Conservation (phyloP, 1,140 invertebrate genomes). For the Sminthurinus signatus region DNA sequence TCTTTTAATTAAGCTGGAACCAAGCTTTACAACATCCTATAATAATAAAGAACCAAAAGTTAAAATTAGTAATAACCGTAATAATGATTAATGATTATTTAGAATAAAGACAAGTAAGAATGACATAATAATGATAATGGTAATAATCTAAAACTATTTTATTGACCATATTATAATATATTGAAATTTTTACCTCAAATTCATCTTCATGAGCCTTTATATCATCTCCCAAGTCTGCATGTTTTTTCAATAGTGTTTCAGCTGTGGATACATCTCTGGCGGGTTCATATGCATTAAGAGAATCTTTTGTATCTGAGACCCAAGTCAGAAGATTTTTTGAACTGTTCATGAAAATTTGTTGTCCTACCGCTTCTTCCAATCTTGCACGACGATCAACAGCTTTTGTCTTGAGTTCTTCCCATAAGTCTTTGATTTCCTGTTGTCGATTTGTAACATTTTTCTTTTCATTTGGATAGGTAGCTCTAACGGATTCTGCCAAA, state of each 20-base stretch:
- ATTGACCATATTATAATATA: too few relatives aligned
- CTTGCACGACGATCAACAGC: conserved; percentile 69
- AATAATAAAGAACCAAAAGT: too few relatives aligned
- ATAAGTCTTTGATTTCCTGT: conserved; percentile 70
- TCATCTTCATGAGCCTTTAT: conserved; percentile 85
- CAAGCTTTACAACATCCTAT: conserved; percentile 72
- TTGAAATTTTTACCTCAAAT: too few relatives aligned
- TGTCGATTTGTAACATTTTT: conserved; percentile 69
- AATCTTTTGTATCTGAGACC: conserved; percentile 70
- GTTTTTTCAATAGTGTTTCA: conserved; percentile 81
- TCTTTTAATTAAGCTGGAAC: conserved; percentile 61
- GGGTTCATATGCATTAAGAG: conserved; percentile 70
- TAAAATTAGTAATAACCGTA: too few relatives aligned
- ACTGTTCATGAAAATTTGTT: conserved; percentile 87
- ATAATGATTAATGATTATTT: too few relatives aligned
- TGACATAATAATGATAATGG: too few relatives aligned
- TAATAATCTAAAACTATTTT: too few relatives aligned
- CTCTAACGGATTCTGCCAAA: conserved; percentile 76
- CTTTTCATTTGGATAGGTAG: conserved; percentile 82
- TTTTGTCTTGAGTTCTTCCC: conserved; percentile 76
- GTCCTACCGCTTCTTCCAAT: conserved; percentile 86
- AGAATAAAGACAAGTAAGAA: too few relatives aligned
- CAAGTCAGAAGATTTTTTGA: conserved; percentile 72
- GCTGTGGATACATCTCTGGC: conserved; percentile 85
- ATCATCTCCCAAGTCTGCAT: conserved; percentile 84